phyloP scores from a whole-genome alignment of 35 echinoderm and acorn worm genomes.

The Antedon bifida region DNA sequence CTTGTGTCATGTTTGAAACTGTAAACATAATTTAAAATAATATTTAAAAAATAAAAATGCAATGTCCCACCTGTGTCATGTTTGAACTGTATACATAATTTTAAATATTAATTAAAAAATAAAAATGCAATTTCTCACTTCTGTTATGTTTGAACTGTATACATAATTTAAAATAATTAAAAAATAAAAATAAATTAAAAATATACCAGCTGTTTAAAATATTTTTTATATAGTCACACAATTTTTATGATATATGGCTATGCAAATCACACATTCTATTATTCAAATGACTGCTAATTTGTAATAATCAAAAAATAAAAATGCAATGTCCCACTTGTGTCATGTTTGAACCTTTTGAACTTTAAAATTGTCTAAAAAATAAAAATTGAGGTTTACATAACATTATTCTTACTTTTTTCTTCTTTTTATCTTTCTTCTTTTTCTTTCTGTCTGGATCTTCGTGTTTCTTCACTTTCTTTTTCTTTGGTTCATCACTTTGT shows the following conservation, averaged over 20 bases:
- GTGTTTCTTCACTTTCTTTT: constrained; percentile 55
- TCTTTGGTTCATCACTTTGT: constrained; percentile 37
- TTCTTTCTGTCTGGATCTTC: constrained; percentile 49
- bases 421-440: constrained; percentile 73
- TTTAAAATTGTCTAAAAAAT: too few species aligned
- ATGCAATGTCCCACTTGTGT: neutral
- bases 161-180: neutral
- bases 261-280: too few species aligned
- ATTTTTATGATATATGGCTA: neutral
- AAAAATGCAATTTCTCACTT: neutral
- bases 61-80: neutral
- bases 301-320: constrained; percentile 6
- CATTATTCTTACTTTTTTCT: constrained; percentile 33
- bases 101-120: neutral
- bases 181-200: too few species aligned
- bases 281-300: too few species aligned
- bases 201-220: too few species aligned
- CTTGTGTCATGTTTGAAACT: too few species aligned
- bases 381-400: neutral
- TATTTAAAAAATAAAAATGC: constrained; percentile 10
- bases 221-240: too few species aligned
- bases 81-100: too few species aligned
- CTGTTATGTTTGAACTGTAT: neutral
- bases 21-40: neutral
- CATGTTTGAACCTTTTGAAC: too few species aligned